Percentiles rank a stretch among this genome's conserved stretches.
Evolutionary conservation across 2,797 vertebrate genomes (phyloP).

Genomic region (Sebastes dallii): DNA sequence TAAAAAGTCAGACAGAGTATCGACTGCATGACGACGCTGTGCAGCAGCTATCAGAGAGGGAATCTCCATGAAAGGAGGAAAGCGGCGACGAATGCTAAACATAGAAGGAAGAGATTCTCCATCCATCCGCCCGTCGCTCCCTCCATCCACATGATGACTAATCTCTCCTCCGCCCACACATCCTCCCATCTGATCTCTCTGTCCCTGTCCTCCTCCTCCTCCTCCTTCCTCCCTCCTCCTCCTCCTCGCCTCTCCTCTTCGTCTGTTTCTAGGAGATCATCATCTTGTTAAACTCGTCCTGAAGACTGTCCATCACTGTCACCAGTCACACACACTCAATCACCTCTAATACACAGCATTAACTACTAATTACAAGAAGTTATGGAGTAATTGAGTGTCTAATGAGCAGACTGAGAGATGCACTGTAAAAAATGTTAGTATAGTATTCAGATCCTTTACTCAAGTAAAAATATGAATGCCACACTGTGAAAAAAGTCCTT

Average conservation of each 20-base stretch:
- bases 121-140: not conserved
- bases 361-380: not conserved
- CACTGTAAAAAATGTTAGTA: not conserved
- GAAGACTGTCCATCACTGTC: not conserved
- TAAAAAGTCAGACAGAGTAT: slow-evolving; percentile 8
- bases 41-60: slow-evolving; percentile 16
- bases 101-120: slow-evolving; percentile 26
- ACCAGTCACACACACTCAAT: not conserved
- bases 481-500: too few relatives aligned
- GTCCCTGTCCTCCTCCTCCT: not conserved
- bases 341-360: not conserved
- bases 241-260: not conserved
- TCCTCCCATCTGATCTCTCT: not conserved
- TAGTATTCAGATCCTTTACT: not conserved
- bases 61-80: slow-evolving; percentile 28
- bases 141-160: slow-evolving; percentile 46
- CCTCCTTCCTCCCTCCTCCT: not conserved
- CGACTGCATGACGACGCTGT: not conserved
- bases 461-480: not conserved
- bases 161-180: slow-evolving; percentile 42
- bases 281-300: not conserved
- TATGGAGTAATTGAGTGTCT: not conserved
- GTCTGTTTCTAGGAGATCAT: not conserved
- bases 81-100: slow-evolving; percentile 14
- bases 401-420: slow-evolving; percentile 6